phyloP scores from a whole-genome alignment of 2,797 vertebrate species.

The Peromyscus nudipes region DNA sequence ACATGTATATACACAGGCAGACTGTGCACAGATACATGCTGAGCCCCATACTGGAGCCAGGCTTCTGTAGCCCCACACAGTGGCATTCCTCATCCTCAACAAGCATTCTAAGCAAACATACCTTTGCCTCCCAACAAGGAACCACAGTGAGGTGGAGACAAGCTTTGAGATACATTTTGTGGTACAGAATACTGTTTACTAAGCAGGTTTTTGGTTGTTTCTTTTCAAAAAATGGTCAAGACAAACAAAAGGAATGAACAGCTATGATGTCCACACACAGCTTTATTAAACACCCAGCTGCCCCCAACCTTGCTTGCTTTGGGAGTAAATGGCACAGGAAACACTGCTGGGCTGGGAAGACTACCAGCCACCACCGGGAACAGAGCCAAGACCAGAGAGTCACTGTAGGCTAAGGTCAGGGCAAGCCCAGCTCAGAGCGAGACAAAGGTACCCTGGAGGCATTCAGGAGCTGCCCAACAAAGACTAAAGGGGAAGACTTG shows the following conservation, averaged over 20 bases:
- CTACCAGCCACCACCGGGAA: not conserved
- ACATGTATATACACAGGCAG: not conserved
- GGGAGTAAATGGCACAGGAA: rapidly evolving
- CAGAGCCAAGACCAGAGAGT: rapidly evolving
- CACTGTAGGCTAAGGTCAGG: not conserved
- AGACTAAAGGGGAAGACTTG: conserved; percentile 68
- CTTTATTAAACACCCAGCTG: rapidly evolving
- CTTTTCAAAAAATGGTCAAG: not conserved
- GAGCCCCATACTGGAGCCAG: not conserved
- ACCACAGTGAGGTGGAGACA: rapidly evolving
- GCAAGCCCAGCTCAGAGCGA: conserved; percentile 19
- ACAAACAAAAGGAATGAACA: not conserved
- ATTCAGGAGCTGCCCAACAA: conserved; percentile 56
- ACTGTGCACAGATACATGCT: not conserved
- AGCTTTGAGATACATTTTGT: rapidly evolving
- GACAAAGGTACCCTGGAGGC: conserved; percentile 12
- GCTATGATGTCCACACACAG: rapidly evolving
- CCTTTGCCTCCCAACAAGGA: not conserved
- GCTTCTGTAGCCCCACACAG: not conserved
- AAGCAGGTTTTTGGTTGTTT: not conserved
- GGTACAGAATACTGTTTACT: rapidly evolving
- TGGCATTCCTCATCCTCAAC: rapidly evolving
- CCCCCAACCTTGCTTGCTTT: no score
- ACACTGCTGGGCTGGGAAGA: rapidly evolving
- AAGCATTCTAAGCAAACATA: not conserved